phyloP scores from a whole-genome alignment of 2,888 invertebrate genomes.

The Clanis bilineata region DNA sequence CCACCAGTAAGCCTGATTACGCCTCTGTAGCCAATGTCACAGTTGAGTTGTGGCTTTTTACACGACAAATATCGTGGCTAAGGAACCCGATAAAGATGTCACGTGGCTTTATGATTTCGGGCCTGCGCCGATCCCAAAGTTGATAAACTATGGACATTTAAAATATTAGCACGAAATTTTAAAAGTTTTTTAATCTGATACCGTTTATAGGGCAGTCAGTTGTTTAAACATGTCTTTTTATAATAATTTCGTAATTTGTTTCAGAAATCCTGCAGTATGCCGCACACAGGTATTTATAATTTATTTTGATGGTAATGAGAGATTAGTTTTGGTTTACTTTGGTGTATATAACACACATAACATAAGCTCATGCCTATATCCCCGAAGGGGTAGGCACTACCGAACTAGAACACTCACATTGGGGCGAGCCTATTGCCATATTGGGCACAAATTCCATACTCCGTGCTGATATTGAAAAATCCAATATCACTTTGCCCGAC shows the following conservation, averaged over 20 bases:
- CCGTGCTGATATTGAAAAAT: too few relatives aligned
- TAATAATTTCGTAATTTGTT: slow-evolving; percentile 29
- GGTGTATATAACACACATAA: too few relatives aligned
- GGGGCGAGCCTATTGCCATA: too few relatives aligned
- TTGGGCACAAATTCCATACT: too few relatives aligned
- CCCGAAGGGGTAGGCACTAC: too few relatives aligned
- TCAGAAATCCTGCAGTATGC: slow-evolving; percentile 56
- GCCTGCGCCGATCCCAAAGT: slow-evolving; percentile 42
- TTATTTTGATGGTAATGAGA: not conserved
- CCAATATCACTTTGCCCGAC: too few relatives aligned
- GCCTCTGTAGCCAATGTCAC: slow-evolving; percentile 27
- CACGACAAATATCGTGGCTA: slow-evolving; percentile 39
- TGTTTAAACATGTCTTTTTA: slow-evolving; percentile 21
- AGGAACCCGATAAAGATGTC: slow-evolving; percentile 69
- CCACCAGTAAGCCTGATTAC: slow-evolving; percentile 4
- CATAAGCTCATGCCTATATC: too few relatives aligned
- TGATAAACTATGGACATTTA: slow-evolving; percentile 47
- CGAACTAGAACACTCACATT: too few relatives aligned
- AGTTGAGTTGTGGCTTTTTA: slow-evolving; percentile 33
- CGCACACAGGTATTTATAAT: slow-evolving; percentile 64
- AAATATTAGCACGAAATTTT: slow-evolving; percentile 24
- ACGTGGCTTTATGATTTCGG: slow-evolving; percentile 58
- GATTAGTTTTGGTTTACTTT: not conserved
- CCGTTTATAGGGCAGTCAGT: not conserved
- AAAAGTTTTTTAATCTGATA: slow-evolving; percentile 12